phyloP scores from a whole-genome alignment of 2,888 invertebrate species.

The Platycnemis pennipes region DNA sequence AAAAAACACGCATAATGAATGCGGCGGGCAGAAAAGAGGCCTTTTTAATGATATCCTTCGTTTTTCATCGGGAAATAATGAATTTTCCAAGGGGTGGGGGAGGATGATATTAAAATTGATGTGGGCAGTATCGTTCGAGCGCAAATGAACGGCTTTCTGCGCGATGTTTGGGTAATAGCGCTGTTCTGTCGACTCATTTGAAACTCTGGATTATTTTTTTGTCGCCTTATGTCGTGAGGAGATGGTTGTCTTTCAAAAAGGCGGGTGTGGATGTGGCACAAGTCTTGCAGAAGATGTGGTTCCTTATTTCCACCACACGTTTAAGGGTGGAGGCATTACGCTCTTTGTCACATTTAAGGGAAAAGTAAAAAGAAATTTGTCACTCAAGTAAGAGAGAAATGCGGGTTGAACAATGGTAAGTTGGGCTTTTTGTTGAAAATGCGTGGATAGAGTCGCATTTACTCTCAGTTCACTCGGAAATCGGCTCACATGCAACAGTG shows the following conservation, averaged over 20 bases:
- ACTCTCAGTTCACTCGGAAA: not conserved
- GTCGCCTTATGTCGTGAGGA: not conserved
- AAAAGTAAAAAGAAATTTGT: not conserved
- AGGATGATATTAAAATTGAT: not conserved
- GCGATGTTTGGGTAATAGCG: not conserved
- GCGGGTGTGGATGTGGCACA: not conserved
- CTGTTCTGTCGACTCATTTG: too few species aligned
- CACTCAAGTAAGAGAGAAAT: not conserved
- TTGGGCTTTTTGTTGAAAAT: not conserved
- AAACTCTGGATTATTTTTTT: too few species aligned
- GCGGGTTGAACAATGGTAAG: not conserved
- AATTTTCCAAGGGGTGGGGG: not conserved
- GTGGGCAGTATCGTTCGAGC: not conserved
- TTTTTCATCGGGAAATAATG: not conserved
- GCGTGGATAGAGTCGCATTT: not conserved
- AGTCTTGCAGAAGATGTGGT: not conserved
- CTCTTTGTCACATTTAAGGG: not conserved
- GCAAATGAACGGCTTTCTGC: not conserved
- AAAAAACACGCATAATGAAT: not conserved
- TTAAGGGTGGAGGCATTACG: not conserved
- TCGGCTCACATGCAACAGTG: not conserved
- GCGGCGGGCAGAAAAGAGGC: not conserved
- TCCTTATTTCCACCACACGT: not conserved
- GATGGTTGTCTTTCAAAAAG: not conserved
- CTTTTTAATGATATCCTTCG: not conserved